Evolutionary conservation across 2,797 vertebrate genomes (phyloP).

Genomic region (Myotis vivesi): DNA sequence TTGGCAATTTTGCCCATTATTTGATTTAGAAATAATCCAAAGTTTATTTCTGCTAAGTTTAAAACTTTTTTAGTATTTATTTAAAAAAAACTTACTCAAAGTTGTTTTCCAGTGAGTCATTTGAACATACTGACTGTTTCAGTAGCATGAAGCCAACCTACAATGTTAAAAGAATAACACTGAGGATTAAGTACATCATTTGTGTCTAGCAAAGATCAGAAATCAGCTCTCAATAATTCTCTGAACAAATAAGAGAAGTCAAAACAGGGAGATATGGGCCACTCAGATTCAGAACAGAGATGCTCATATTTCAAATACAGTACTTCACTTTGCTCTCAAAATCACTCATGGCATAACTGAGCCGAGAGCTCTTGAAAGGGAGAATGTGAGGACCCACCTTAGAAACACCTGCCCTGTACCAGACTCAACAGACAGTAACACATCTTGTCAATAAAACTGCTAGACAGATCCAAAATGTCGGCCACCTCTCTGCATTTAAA

Average conservation of each 20-base stretch:
- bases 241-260: neutral
- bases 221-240: neutral
- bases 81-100: neutral
- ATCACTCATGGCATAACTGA: accelerated
- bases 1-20: neutral
- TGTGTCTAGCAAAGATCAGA: neutral
- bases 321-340: neutral
- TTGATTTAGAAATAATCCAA: neutral
- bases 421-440: neutral
- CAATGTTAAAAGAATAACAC: neutral
- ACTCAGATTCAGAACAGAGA: neutral
- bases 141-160: neutral
- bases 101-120: neutral
- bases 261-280: neutral
- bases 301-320: neutral
- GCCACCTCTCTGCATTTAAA: neutral
- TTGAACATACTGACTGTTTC: neutral
- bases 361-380: neutral
- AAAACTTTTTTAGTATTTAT: neutral
- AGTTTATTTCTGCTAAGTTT: neutral
- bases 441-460: neutral
- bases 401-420: no score
- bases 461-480: neutral
- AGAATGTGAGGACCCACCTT: accelerated
- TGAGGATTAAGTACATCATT: neutral